Conservation (phyloP, 2,113 vertebrate genomes). For the Mirza zaza region DNA sequence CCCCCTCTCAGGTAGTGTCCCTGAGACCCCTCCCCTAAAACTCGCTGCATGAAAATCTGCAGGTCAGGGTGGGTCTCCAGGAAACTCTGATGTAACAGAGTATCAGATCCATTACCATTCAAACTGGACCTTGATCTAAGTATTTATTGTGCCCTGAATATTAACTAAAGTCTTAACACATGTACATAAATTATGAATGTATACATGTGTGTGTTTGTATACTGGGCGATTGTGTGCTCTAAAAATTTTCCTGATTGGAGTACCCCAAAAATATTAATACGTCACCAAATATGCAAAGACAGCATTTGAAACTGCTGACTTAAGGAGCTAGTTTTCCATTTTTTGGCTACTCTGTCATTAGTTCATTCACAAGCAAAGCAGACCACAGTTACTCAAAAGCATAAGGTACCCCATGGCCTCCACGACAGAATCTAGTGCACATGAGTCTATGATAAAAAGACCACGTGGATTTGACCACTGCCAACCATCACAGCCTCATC, state of each 20-base stretch:
- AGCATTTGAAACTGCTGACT: not conserved
- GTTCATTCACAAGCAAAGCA: not conserved
- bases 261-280: not conserved
- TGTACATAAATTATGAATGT: not conserved
- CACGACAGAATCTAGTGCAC: not conserved
- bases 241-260: not conserved
- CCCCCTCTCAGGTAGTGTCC: not conserved
- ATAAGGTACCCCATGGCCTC: not conserved
- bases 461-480: not conserved
- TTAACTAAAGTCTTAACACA: not conserved
- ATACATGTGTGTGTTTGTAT: accelerated
- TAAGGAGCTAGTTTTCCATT: not conserved
- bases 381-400: not conserved
- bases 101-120: not conserved
- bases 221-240: not conserved
- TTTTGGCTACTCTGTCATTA: not conserved
- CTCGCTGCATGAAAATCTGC: not conserved
- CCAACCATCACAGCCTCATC: not conserved
- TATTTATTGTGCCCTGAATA: not conserved
- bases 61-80: not conserved
- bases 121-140: not conserved
- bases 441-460: not conserved
- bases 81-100: not conserved
- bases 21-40: not conserved
- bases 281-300: not conserved